Conservation (phyloP, 2,888 invertebrate species). For the Phymatocera aterrima region DNA sequence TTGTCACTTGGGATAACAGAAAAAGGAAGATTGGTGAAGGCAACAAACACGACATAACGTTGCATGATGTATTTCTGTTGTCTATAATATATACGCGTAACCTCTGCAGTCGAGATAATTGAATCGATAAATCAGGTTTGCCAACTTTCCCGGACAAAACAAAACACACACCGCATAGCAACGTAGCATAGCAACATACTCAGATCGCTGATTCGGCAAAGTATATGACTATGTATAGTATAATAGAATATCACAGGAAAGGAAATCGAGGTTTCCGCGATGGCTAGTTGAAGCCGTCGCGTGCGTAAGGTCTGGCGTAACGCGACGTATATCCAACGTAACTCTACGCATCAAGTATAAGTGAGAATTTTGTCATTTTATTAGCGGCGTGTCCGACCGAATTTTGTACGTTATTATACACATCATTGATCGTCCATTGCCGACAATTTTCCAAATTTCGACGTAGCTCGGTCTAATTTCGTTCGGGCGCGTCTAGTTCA, state of each 20-base stretch:
- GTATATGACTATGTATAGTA: neutral
- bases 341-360: too few species aligned
- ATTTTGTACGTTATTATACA: slow-evolving; percentile 38
- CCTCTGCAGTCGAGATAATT: neutral
- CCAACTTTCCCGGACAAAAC: neutral
- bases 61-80: neutral
- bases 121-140: neutral
- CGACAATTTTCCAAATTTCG: too few species aligned
- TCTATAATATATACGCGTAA: neutral
- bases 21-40: too few species aligned
- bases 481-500: too few species aligned
- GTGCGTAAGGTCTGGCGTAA: neutral
- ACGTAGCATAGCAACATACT: too few species aligned
- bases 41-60: neutral
- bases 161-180: neutral
- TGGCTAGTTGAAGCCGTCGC: neutral
- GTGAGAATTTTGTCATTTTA: slow-evolving; percentile 48
- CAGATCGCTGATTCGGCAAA: too few species aligned
- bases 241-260: neutral
- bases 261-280: neutral
- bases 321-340: too few species aligned
- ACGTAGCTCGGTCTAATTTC: too few species aligned
- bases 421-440: too few species aligned
- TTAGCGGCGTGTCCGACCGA: slow-evolving; percentile 37
- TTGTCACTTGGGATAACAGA: too few species aligned